Evolutionary conservation across 1,140 invertebrate species (phyloP), one percentile per base, ranked within the genome.

Genomic region (Philotrypesis tridentata): DNA sequence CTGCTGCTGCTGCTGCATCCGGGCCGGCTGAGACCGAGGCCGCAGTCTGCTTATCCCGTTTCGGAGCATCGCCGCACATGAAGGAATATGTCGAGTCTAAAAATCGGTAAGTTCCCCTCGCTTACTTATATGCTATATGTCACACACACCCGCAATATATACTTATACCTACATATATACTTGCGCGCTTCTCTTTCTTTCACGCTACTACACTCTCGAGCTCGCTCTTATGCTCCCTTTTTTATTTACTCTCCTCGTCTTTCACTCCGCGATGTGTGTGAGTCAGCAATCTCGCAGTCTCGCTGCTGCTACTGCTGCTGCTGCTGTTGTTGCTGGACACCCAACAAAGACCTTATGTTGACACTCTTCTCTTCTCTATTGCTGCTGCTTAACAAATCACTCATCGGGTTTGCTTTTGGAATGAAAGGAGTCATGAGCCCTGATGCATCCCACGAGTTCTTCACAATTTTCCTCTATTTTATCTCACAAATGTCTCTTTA

Each of bases 1-100:
- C 29, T 72, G 23, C 29, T 33, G n/a, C 25, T 23, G 17, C 6
- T 29, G 14, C 29, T 72, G 23, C 29, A 37, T 4, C 12, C 23
- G 85, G 86, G 89, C 89, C 89, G 89, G 90, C 88, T 88, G 87
- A 89, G 88, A 89, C 88, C 87, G 89, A 88, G 87, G 87, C 86
- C 86, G 21, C 83, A 87, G 85, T 86, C 86, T 86, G 86, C 84
- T 86, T 87, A 83, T 88, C 88, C 87, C 84, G 25, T 43, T 48
- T 17, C 25, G 17, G 7, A 14, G 48, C 48, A 55, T 43, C 33
- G 9, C 8, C 37, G 75, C 75, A 88, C 86, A 90, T 91, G 88
- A 88, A 88, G 90, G 90, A 94, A 92, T 93, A 94, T 94, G 93
- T 94, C 93, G 90, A 94, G 93, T 91, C 91, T 94, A 92, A 94